Base-by-base conservation (phyloP, 1,140 invertebrate genomes). In the Plectrocnemia conspersa region DNA sequence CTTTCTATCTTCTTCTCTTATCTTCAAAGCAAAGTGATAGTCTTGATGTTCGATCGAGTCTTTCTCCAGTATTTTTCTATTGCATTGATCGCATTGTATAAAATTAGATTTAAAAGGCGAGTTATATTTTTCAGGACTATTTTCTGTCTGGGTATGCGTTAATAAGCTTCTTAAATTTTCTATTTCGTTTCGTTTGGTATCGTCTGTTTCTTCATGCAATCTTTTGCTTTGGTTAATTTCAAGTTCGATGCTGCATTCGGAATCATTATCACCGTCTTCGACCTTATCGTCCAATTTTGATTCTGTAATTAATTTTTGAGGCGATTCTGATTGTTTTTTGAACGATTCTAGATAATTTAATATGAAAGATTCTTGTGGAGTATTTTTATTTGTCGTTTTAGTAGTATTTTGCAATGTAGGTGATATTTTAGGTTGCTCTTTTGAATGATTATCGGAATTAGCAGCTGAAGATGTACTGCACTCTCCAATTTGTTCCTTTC, bases 11-110 rank as follows among this genome's bases (percentile, higher is more conserved):
- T 79, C 73, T 41, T 75, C 72, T 63, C 75, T 77, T 13, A 83
- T 57, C 48, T 77, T 71, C 52, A 81, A 68, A 3, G 81, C 81
- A 41, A 79, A 68, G 66, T 83, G 82, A 62, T 79, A 81, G 66
- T 83, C 82, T 10, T 74, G 66, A 64, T 83, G 82, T 0, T 67
- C 71, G 48, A 74, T 68, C 16, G 79, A 64, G 22, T 72, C 66
- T n/a, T 64, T 48, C 25, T 75, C 61, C 0, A 62, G 47, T 44
- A 80, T 69, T 38, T 61, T 66, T 68, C 79, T 78, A 11, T 71
- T 68, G 64, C 82, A 83, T 62, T 80, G 72, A 1, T 65, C 50
- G 56, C 77, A 78, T 22, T 64, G 55, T 25, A 74, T 59, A 44
- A 60, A 66, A 46, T 61, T 35, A 9, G 40, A 21, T 2, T 57